Evolutionary conservation across 2,113 vertebrate genomes (phyloP).

Genomic region (Muntiacus reevesi): DNA sequence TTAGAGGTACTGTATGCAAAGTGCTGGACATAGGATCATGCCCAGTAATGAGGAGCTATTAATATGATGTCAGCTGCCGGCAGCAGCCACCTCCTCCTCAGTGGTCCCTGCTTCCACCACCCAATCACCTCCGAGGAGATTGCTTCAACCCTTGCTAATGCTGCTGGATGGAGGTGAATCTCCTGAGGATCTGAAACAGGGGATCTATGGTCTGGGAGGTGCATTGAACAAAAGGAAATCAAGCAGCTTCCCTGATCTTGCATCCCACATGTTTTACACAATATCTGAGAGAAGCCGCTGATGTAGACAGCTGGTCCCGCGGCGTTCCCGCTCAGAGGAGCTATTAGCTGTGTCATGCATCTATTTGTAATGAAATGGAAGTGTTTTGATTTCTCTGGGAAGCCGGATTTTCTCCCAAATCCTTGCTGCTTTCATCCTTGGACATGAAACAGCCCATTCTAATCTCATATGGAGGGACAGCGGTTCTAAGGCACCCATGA

Average conservation of each 20-base stretch:
- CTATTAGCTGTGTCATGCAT: constrained; percentile 58
- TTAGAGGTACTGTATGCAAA: not conserved
- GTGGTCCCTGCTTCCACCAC: not conserved
- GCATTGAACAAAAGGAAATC: not conserved
- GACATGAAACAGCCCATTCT: constrained; percentile 72
- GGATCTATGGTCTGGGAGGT: not conserved
- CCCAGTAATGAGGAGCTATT: not conserved
- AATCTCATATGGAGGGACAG: constrained; percentile 72
- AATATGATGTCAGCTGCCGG: constrained; percentile 13
- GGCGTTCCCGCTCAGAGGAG: not conserved
- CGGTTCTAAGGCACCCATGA: constrained; percentile 68
- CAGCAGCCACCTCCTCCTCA: not conserved
- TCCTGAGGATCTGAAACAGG: not conserved
- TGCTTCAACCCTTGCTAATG: not conserved
- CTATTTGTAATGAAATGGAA: constrained; percentile 69
- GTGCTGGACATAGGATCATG: not conserved
- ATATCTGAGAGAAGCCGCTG: not conserved
- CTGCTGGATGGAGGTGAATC: not conserved
- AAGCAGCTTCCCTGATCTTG: not conserved
- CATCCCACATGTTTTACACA: not conserved
- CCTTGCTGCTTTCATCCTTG: constrained; percentile 73
- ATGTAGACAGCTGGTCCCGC: constrained; percentile 51
- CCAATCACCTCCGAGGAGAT: not conserved
- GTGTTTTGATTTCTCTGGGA: constrained; percentile 58
- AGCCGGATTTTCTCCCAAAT: constrained; percentile 65